These are phyloP conservation scores for Dinoponera quadriceps DNA, from an alignment of 1,140 invertebrate genomes.

Conservation along the genomic window DNA sequence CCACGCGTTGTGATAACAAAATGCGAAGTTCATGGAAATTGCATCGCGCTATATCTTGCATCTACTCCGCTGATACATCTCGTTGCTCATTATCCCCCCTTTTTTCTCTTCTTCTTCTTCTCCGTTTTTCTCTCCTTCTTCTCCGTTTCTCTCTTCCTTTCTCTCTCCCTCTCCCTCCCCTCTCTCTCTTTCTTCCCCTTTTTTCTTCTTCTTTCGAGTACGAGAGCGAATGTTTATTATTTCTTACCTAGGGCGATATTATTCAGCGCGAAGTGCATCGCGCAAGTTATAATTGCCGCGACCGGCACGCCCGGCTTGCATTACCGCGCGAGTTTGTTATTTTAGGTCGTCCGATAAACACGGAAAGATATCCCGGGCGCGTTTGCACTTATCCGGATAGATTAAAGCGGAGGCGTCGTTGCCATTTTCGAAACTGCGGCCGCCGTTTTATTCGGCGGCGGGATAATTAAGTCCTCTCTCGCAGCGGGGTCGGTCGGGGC, in stretches of 20 bases:
- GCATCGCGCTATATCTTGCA: constrained; percentile 27
- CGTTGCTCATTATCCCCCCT: constrained; percentile 55
- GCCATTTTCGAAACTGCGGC: constrained; percentile 50
- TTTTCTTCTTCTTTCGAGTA: not conserved
- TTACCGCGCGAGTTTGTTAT: constrained; percentile 56
- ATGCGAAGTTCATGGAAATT: constrained; percentile 56
- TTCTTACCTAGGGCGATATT: constrained; percentile 53
- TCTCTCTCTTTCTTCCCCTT: not conserved
- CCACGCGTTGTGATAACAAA: constrained; percentile 46
- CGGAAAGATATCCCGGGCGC: constrained; percentile 51
- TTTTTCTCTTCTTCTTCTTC: constrained; percentile 33
- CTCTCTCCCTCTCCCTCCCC: not conserved
- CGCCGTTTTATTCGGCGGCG: constrained; percentile 44
- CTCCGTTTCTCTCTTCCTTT: not conserved
- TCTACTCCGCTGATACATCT: constrained; percentile 39
- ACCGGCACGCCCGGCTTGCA: constrained; percentile 41
- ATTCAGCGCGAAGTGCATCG: constrained; percentile 54
- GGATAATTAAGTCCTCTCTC: constrained; percentile 52
- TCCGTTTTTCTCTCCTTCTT: not conserved
- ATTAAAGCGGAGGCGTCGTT: constrained; percentile 44
- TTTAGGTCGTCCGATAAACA: constrained; percentile 54
- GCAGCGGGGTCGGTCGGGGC: constrained; percentile 37
- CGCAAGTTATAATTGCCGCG: constrained; percentile 59
- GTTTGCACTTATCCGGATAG: constrained; percentile 54
- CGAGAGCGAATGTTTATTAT: constrained; percentile 54